Conservation (phyloP, 2,113 vertebrate genomes). For the Caloenas nicobarica region DNA sequence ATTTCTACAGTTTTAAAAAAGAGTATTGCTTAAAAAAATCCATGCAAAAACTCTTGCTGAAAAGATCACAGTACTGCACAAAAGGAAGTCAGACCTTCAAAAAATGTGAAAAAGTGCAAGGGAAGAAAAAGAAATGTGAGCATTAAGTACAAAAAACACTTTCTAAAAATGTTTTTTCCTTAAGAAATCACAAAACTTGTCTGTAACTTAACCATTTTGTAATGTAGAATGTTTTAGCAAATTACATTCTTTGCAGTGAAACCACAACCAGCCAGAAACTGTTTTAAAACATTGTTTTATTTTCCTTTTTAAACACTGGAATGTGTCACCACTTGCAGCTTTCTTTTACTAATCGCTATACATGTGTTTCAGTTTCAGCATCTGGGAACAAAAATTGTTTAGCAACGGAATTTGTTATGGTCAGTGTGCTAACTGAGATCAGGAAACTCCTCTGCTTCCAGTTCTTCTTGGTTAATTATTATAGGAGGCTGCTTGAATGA, state of each 20-base stretch:
- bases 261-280: background rate
- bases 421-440: background rate
- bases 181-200: background rate
- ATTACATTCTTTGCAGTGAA: background rate
- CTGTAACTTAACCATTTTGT: background rate
- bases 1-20: background rate
- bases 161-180: background rate
- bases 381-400: background rate
- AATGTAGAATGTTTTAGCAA: background rate
- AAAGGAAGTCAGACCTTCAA: background rate
- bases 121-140: background rate
- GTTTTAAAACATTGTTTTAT: background rate
- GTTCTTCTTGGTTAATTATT: background rate
- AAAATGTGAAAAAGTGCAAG: background rate
- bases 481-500: background rate
- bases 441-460: background rate
- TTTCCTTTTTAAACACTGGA: background rate
- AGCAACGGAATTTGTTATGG: background rate
- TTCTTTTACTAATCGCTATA: background rate
- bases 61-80: background rate
- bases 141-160: background rate
- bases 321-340: background rate
- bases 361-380: background rate
- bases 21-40: background rate
- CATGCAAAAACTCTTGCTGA: background rate